A percentile compares a stretch with the other conserved stretches of the same genome.
phyloP scores from a whole-genome alignment of 2,888 invertebrate species.

The Chironomus tentans region DNA sequence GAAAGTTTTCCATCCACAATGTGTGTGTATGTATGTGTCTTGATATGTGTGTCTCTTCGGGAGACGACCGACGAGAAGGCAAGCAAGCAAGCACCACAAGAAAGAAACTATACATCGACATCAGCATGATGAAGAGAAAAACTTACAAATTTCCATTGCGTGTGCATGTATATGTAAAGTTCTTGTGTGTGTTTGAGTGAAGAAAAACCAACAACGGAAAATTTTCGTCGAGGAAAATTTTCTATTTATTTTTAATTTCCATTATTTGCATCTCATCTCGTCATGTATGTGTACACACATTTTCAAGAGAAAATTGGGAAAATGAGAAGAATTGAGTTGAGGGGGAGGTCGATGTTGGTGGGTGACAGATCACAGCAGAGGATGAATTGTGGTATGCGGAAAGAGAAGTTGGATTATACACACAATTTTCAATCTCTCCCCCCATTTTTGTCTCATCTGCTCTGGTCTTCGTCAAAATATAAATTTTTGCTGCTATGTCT shows the following conservation, averaged over 20 bases:
- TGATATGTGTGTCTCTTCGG: background rate
- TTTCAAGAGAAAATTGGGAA: background rate
- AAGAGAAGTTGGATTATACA: too few species aligned
- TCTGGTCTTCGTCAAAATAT: too few species aligned
- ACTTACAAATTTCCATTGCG: background rate
- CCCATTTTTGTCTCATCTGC: too few species aligned
- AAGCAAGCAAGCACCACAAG: background rate
- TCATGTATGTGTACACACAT: slow-evolving; percentile 13
- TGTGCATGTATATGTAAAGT: background rate
- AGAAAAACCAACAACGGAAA: background rate
- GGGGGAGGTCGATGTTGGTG: background rate
- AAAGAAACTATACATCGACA: background rate
- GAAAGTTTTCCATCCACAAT: background rate
- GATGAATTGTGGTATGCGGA: too few species aligned
- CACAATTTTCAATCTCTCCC: too few species aligned
- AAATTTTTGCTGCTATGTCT: too few species aligned
- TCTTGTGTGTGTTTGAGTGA: background rate
- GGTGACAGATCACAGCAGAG: background rate
- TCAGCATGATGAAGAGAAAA: background rate
- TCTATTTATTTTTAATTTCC: slow-evolving; percentile 26
- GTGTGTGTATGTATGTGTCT: background rate
- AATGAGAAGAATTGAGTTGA: background rate
- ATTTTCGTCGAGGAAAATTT: slow-evolving; percentile 13
- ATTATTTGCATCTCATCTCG: slow-evolving; percentile 24
- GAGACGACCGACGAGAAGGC: background rate